Conservation (phyloP, 1,140 invertebrate genomes). For the Metopolophium dirhodum region DNA sequence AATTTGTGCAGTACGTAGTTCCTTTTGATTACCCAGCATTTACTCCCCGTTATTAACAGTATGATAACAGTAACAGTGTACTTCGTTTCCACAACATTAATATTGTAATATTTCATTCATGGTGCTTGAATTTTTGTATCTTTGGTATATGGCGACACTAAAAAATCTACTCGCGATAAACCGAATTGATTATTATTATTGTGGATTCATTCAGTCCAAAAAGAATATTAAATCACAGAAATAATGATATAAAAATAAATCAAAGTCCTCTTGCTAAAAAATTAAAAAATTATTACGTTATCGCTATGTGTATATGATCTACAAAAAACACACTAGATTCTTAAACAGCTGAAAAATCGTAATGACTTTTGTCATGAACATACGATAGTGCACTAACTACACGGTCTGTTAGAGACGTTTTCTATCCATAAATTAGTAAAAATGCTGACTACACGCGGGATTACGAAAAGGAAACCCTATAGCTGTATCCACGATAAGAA, state of each 20-base stretch:
- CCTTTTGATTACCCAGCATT: background rate
- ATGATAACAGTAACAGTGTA: constrained; percentile 13
- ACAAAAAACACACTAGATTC: background rate
- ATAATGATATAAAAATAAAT: background rate
- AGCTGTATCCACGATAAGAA: background rate
- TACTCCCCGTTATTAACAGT: constrained; percentile 6
- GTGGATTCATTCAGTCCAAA: background rate
- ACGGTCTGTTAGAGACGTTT: background rate
- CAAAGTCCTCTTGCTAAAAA: background rate
- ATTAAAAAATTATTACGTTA: background rate
- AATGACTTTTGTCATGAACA: background rate
- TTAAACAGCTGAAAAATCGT: background rate
- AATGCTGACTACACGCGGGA: background rate
- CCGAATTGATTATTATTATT: constrained; percentile 8
- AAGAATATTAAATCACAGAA: background rate
- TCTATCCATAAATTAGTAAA: constrained; percentile 1
- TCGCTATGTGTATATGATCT: background rate
- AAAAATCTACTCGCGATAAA: constrained; percentile 21
- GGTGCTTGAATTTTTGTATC: constrained; percentile 18
- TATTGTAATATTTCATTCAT: constrained; percentile 49
- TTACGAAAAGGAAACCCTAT: constrained; percentile 2
- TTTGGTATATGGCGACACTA: background rate
- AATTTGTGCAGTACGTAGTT: background rate
- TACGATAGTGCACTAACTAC: background rate
- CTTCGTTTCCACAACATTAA: constrained; percentile 49